A percentile compares a stretch with the other conserved stretches of the same genome.
Conservation (phyloP, 2,888 invertebrate species). For the Nycteola revayana region DNA sequence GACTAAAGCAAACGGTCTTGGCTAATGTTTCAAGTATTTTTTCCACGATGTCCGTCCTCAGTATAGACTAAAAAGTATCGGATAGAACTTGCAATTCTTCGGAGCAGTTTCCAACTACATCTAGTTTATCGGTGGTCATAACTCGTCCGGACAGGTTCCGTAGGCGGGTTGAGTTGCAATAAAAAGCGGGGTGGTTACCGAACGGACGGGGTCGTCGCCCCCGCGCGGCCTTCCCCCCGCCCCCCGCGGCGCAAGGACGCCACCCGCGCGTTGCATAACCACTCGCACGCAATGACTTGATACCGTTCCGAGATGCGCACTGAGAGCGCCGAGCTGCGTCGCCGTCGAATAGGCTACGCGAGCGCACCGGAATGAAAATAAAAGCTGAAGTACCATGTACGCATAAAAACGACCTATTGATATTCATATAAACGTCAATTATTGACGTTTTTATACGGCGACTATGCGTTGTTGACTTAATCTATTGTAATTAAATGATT, state of each 20-base stretch:
- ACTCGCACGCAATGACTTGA: conserved; percentile 60
- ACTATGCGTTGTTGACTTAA: conserved; percentile 25
- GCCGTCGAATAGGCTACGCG: conserved; percentile 33
- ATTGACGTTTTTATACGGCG: conserved; percentile 30
- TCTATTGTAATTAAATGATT: conserved; percentile 34
- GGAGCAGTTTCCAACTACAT: conserved; percentile 39
- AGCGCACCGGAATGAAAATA: conserved; percentile 49
- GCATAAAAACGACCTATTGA: conserved; percentile 35
- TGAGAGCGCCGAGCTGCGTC: conserved; percentile 1
- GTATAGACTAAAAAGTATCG: conserved; percentile 29
- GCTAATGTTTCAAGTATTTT: too few relatives aligned
- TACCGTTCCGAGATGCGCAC: conserved; percentile 62
- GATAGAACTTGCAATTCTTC: conserved; percentile 48
- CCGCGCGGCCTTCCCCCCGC: conserved; percentile 68
- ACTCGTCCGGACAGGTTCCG: conserved; percentile 56
- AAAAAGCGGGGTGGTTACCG: conserved; percentile 56
- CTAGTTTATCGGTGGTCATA: conserved; percentile 58
- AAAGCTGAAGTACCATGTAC: conserved; percentile 35
- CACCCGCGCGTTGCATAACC: conserved; percentile 72
- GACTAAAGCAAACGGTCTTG: too few relatives aligned
- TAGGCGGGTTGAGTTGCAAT: conserved; percentile 49
- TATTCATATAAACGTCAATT: conserved; percentile 43
- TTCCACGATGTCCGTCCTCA: conserved; percentile 9
- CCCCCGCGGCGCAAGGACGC: conserved; percentile 66
- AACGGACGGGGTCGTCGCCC: conserved; percentile 60